Evolutionary conservation across 2,113 vertebrate genomes (phyloP).

Genomic region (Natator depressus): DNA sequence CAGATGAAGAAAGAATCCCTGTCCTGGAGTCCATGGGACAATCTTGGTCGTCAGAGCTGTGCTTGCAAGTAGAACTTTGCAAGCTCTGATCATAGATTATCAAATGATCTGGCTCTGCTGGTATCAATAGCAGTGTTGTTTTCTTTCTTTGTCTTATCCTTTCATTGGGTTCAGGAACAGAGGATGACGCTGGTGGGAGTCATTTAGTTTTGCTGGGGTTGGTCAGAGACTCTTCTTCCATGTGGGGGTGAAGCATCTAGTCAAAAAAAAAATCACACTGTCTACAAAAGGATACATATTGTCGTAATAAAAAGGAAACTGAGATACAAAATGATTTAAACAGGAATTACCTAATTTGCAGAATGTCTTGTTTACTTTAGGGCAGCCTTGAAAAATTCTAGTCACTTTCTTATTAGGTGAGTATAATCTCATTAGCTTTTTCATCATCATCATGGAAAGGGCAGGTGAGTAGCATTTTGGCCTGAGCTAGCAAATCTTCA

Average conservation of each 20-base stretch:
- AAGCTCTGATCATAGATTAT: too few relatives aligned
- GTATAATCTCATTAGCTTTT: neutral
- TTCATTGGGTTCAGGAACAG: neutral
- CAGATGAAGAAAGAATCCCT: neutral
- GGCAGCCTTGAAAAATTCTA: too few relatives aligned
- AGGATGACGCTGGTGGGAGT: neutral
- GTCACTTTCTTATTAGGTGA: neutral
- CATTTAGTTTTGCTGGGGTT: too few relatives aligned
- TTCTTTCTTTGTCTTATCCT: neutral
- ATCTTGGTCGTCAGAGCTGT: neutral
- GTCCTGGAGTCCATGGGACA: too few relatives aligned
- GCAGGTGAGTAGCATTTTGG: neutral
- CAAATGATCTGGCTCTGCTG: neutral
- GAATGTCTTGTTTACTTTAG: too few relatives aligned
- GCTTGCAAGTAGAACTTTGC: neutral
- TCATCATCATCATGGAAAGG: neutral
- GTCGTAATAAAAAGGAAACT: too few relatives aligned
- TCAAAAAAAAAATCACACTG: too few relatives aligned
- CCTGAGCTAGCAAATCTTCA: neutral
- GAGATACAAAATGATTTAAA: too few relatives aligned
- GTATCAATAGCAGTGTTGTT: neutral
- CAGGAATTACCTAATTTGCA: too few relatives aligned
- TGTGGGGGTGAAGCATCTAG: too few relatives aligned
- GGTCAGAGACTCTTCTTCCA: too few relatives aligned
- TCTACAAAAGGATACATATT: too few relatives aligned